phyloP scores from a whole-genome alignment of 2,113 vertebrate species.

The Callipepla squamata region DNA sequence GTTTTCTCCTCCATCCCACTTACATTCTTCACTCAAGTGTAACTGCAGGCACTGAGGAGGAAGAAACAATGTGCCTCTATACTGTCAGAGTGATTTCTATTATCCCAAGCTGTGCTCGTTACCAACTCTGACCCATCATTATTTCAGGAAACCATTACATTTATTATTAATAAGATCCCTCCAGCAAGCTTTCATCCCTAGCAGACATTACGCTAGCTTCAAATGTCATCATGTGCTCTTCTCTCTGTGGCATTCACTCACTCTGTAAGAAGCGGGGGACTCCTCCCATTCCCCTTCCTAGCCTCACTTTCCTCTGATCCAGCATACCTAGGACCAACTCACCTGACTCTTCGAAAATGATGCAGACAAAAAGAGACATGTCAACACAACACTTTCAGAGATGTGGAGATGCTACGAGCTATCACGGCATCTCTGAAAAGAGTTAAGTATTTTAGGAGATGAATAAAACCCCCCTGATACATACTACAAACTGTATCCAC shows the following conservation, averaged over 20 bases:
- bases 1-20: not conserved
- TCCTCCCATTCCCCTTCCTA: not conserved
- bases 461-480: not conserved
- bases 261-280: not conserved
- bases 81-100: not conserved
- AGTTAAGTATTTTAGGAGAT: not conserved
- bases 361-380: not conserved
- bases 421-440: not conserved
- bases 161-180: slow-evolving; percentile 50
- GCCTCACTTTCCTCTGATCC: not conserved
- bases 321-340: not conserved
- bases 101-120: not conserved
- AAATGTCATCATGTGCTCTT: slow-evolving; percentile 9
- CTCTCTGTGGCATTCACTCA: not conserved
- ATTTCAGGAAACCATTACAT: slow-evolving; percentile 40
- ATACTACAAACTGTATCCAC: not conserved
- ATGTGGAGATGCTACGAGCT: not conserved
- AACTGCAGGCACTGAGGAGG: not conserved
- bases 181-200: slow-evolving; percentile 18
- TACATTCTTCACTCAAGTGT: not conserved
- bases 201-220: slow-evolving; percentile 23
- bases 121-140: not conserved
- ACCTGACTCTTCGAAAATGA: not conserved
- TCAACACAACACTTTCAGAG: not conserved
- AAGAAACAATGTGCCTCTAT: not conserved